These are phyloP conservation scores for Trichogramma evanescens DNA, from an alignment of 2,888 invertebrate genomes.

Conservation along the genomic window DNA sequence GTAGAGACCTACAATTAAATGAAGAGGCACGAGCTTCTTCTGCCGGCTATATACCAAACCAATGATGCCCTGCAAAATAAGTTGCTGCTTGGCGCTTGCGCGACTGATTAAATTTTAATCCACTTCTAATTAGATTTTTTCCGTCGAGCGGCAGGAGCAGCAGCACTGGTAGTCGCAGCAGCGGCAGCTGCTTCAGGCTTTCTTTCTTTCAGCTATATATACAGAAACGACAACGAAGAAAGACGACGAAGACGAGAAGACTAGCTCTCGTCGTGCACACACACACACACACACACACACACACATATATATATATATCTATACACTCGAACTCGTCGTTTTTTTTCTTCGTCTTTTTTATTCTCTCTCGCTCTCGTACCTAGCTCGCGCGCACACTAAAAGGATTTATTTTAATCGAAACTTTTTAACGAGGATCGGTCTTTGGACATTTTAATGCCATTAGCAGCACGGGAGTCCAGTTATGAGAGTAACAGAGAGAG, in stretches of 20 bases:
- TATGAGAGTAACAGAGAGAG: background rate
- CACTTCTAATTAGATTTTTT: conserved; percentile 44
- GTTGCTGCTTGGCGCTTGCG: background rate
- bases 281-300: conserved; percentile 18
- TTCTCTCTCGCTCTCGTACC: too few species aligned
- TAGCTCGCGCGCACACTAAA: conserved; percentile 25
- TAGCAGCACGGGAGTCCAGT: conserved; percentile 25
- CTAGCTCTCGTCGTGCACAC: too few species aligned
- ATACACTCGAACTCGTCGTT: conserved; percentile 1
- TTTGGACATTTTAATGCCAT: conserved; percentile 39
- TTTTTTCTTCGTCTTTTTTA: conserved; percentile 6
- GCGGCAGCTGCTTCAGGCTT: background rate
- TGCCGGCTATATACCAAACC: conserved; percentile 14
- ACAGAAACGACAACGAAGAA: conserved; percentile 7
- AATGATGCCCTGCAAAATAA: conserved; percentile 28
- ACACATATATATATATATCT: too few species aligned
- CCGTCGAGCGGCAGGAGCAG: conserved; percentile 1
- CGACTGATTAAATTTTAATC: conserved; percentile 42
- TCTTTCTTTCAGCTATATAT: background rate
- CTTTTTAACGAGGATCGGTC: conserved; percentile 41
- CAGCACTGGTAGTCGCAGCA: background rate
- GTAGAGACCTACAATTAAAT: conserved; percentile 34
- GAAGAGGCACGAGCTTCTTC: conserved; percentile 34
- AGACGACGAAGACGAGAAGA: background rate
- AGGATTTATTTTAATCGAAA: conserved; percentile 42